phyloP scores from a whole-genome alignment of 92 coral and sea anemone genomes.

The Desmophyllum pertusum region DNA sequence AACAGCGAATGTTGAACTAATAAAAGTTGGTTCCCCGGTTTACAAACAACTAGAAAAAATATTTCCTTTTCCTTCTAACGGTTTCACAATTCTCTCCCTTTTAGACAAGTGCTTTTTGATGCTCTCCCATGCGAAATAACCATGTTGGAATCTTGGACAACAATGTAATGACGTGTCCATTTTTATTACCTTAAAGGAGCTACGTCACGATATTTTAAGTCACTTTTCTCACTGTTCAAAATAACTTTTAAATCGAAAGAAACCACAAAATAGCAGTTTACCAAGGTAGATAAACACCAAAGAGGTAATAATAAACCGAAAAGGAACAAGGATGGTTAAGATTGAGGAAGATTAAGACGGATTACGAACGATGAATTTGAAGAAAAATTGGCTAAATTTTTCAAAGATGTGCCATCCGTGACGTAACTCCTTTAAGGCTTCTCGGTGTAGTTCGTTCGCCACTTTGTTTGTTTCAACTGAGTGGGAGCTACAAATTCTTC shows the following conservation, averaged over 20 bases:
- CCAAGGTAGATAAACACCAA: too few species aligned
- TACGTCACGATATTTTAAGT: too few species aligned
- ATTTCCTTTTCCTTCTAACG: neutral
- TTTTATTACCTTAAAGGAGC: too few species aligned
- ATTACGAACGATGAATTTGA: too few species aligned
- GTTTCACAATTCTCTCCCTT: neutral
- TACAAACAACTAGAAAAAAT: neutral
- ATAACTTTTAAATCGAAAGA: too few species aligned
- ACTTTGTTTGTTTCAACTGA: neutral
- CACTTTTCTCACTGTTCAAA: too few species aligned
- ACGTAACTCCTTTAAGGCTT: neutral
- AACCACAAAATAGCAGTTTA: too few species aligned
- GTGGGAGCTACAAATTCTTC: slow-evolving; percentile 2
- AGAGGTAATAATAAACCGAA: too few species aligned
- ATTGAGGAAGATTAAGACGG: too few species aligned
- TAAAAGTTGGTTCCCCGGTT: neutral
- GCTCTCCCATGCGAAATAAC: neutral
- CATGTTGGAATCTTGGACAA: neutral
- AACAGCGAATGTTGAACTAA: neutral
- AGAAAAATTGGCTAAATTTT: too few species aligned
- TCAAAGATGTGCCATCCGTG: too few species aligned
- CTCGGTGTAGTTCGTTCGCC: neutral
- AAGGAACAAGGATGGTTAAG: too few species aligned
- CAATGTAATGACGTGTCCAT: neutral
- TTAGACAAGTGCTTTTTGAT: neutral